Base-by-base conservation (phyloP, 2,888 invertebrate species). In the Drosophila recens region DNA sequence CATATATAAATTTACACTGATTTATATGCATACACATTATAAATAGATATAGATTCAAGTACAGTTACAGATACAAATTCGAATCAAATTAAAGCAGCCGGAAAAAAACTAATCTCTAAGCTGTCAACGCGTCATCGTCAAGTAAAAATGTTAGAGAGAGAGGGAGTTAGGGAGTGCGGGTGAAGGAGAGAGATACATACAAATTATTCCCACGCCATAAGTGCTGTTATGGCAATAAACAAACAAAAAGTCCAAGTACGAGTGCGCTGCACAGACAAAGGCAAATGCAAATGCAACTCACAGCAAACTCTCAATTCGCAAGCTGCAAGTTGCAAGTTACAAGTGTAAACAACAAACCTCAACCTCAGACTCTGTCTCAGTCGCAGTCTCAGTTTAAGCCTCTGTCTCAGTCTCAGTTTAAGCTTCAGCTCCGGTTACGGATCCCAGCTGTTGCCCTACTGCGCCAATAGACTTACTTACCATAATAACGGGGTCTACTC, bases 141-240 rank as follows among this genome's bases (percentile, higher is more conserved):
- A 10, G 10, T 9, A 6, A 27, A 9, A n/a, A 40, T 4, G 8
- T 5, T 2, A 27, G 48, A 9, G 23, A 6, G 9, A 33, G 13
- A 43, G 33, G 2, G 2, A 10, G 2, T 15, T 27, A 15, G 46
- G 8, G 36, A 23, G 40, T 27, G 17, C 11, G 34, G 8, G 48
- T 3, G 17, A 17, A 11, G 4, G 3, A n/a, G 45, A 45, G 45
- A 13, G 9, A 56, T 70, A 36, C 13, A 23, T 57, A 64, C 34
- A 74, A 58, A 57, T 67, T 54, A 69, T 80, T 80, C 80, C 78
- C 80, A 80, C 72, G 81, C 77, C 61, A 73, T 75, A 68, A 77
- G 68, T 71, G 58, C 66, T 67, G 78, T 68, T 68, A 80, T 74
- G 66, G 56, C 63, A 77, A 77, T 56, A 72, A 54, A 53, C 57